These are phyloP conservation scores for Phenganax stokvisi DNA, from an alignment of 92 coral and sea anemone genomes.

Conservation along the genomic window DNA sequence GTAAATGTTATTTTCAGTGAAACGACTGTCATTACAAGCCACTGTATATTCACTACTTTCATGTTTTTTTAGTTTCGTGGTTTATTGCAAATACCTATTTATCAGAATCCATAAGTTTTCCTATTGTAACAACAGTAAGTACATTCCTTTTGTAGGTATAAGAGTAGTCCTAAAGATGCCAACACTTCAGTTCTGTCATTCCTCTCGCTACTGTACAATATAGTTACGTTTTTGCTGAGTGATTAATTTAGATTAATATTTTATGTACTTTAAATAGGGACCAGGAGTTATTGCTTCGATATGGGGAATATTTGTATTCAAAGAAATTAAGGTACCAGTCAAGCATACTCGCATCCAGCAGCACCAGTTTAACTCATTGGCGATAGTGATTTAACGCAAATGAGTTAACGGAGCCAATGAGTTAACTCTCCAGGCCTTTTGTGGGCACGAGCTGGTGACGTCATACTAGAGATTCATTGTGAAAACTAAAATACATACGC, in stretches of 20 bases:
- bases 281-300: slow-evolving; percentile 39
- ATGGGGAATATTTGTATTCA: slow-evolving; percentile 36
- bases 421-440: neutral
- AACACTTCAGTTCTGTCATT: neutral
- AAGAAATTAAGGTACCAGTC: slow-evolving; percentile 27
- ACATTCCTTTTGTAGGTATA: neutral
- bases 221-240: neutral
- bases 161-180: too few relatives aligned
- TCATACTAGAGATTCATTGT: neutral
- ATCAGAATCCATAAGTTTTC: slow-evolving; percentile 35
- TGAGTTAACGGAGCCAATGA: too few relatives aligned
- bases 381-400: too few relatives aligned
- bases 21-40: too few relatives aligned
- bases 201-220: neutral
- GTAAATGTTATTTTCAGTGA: too few relatives aligned
- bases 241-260: neutral
- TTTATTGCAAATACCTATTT: slow-evolving; percentile 36
- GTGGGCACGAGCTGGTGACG: neutral
- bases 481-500: neutral
- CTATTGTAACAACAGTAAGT: slow-evolving; percentile 36
- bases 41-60: neutral
- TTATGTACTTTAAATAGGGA: slow-evolving; percentile 10
- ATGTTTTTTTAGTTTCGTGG: slow-evolving; percentile 26
- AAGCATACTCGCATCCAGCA: neutral
- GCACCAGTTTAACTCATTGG: too few relatives aligned